phyloP scores from a whole-genome alignment of 2,888 invertebrate species.

The Phengaris arion region DNA sequence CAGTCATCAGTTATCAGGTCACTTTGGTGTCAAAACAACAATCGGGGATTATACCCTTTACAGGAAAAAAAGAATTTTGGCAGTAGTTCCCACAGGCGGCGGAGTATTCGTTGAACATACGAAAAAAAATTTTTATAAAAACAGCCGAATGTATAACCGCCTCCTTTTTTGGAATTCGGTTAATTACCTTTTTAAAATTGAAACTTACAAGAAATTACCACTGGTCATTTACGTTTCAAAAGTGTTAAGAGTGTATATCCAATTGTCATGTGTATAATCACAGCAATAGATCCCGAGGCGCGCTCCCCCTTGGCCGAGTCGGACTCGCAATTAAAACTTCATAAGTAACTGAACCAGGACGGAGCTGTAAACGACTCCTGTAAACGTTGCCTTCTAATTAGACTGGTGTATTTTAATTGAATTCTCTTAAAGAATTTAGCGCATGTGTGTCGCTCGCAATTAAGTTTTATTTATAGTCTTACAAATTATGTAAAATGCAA shows the following conservation, averaged over 20 bases:
- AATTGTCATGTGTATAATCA: constrained; percentile 18
- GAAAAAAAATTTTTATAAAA: too few species aligned
- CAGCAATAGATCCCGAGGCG: not conserved
- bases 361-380: constrained; percentile 53
- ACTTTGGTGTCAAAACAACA: too few species aligned
- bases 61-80: too few species aligned
- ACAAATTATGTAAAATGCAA: constrained; percentile 13
- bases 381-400: constrained; percentile 54
- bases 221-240: not conserved
- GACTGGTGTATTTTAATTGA: constrained; percentile 44
- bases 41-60: too few species aligned
- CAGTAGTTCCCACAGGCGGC: too few species aligned
- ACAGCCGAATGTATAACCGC: too few species aligned
- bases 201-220: not conserved
- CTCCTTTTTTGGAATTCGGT: too few species aligned
- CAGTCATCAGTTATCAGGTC: too few species aligned
- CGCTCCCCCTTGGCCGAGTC: constrained; percentile 34
- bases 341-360: constrained; percentile 48
- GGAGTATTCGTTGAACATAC: too few species aligned
- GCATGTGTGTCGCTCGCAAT: constrained; percentile 12
- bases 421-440: constrained; percentile 29
- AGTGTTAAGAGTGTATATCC: not conserved
- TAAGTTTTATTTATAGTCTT: constrained; percentile 24
- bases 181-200: not conserved
- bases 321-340: constrained; percentile 58